These are phyloP conservation scores for Cossypha niveicapilla DNA, from an alignment of 2,797 vertebrate genomes.

Conservation along the genomic window DNA sequence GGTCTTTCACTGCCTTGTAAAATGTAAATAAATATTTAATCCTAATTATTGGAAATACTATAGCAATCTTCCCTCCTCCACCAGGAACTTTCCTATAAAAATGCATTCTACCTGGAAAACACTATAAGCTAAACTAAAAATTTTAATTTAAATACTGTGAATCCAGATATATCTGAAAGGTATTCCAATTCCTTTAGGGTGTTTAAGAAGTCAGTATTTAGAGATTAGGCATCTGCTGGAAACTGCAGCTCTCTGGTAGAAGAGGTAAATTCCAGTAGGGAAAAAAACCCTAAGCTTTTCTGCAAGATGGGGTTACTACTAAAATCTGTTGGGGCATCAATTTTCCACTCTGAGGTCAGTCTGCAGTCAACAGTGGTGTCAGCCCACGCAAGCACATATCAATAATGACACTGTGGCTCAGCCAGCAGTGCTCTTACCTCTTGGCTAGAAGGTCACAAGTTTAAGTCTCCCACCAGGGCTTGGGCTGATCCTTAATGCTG, in stretches of 20 bases:
- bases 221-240: neutral
- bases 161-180: neutral
- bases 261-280: neutral
- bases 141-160: neutral
- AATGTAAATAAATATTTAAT: neutral
- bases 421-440: conserved; percentile 23
- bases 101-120: neutral
- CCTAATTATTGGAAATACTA: neutral
- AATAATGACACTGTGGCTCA: conserved; percentile 21
- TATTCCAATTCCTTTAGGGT: neutral
- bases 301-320: neutral
- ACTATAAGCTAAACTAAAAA: neutral
- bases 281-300: neutral
- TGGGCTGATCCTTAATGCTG: conserved; percentile 25
- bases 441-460: conserved; percentile 45
- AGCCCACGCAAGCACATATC: neutral
- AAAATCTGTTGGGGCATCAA: conserved; percentile 31
- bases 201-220: neutral
- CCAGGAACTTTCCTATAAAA: neutral
- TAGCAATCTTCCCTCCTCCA: neutral
- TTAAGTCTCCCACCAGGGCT: conserved; percentile 61
- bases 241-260: neutral
- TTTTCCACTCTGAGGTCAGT: conserved; percentile 57
- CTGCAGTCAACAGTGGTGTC: conserved; percentile 31
- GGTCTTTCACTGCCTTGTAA: neutral